Evolutionary conservation across 2,888 invertebrate genomes (phyloP).

Genomic region (Eilema caniola): DNA sequence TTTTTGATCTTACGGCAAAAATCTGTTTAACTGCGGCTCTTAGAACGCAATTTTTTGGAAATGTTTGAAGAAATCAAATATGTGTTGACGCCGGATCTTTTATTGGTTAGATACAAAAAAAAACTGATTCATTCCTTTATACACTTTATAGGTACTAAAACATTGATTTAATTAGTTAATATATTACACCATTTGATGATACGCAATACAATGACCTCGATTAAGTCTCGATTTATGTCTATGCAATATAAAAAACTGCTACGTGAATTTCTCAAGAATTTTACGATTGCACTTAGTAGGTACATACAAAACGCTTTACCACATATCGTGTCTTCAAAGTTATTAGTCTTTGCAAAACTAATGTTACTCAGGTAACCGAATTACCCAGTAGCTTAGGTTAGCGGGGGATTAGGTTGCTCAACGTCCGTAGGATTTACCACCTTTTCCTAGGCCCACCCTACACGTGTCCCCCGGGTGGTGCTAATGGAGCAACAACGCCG

Average conservation of each 20-base stretch:
- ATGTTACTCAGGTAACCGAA: constrained; percentile 70
- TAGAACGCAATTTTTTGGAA: too few relatives aligned
- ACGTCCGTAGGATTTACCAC: too few relatives aligned
- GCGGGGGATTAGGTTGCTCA: too few relatives aligned
- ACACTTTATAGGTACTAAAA: background rate
- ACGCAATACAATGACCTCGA: background rate
- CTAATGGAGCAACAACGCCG: too few relatives aligned
- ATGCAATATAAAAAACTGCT: background rate
- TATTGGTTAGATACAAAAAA: background rate
- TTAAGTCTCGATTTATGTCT: constrained; percentile 1
- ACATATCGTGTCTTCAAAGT: constrained; percentile 34
- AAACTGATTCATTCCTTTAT: background rate
- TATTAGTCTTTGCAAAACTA: constrained; percentile 47
- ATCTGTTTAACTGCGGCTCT: too few relatives aligned
- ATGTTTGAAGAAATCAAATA: background rate
- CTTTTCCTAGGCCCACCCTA: too few relatives aligned
- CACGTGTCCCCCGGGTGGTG: too few relatives aligned
- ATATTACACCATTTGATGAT: constrained; percentile 1
- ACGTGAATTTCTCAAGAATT: background rate
- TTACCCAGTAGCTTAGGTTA: constrained; percentile 63
- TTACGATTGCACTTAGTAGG: constrained; percentile 1
- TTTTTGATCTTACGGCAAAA: too few relatives aligned
- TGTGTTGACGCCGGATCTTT: background rate
- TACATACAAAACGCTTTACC: background rate
- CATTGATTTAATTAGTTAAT: constrained; percentile 3